Conservation (phyloP, 2,113 vertebrate genomes). For the Alethe diademata region DNA sequence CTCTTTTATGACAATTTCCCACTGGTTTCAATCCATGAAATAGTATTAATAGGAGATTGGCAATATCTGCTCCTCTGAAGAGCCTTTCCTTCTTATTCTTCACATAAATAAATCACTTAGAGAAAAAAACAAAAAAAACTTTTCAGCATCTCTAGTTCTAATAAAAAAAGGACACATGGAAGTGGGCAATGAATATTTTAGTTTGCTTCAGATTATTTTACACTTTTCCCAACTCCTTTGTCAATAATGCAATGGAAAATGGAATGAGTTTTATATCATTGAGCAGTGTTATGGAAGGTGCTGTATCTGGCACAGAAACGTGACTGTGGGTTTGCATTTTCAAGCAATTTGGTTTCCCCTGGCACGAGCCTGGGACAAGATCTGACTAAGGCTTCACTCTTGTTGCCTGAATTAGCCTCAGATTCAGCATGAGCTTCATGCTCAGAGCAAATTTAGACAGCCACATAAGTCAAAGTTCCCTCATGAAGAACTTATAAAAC, state of each 20-base stretch:
- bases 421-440: not conserved
- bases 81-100: not conserved
- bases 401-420: not conserved
- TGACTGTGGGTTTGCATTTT: not conserved
- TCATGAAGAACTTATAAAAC: not conserved
- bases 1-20: not conserved
- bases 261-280: fast-evolving
- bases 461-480: not conserved
- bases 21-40: not conserved
- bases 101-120: not conserved
- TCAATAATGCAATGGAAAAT: not conserved
- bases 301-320: not conserved
- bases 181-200: not conserved
- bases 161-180: not conserved
- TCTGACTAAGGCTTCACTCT: not conserved
- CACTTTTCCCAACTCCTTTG: not conserved
- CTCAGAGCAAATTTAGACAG: not conserved
- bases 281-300: not conserved
- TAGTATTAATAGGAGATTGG: not conserved
- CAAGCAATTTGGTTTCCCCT: not conserved
- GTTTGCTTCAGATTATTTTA: not conserved
- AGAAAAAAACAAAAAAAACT: not conserved
- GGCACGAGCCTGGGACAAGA: not conserved
- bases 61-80: not conserved
- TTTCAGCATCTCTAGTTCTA: not conserved